Evolutionary conservation across 2,113 vertebrate genomes (phyloP).

Genomic region (Callaeas wilsoni): DNA sequence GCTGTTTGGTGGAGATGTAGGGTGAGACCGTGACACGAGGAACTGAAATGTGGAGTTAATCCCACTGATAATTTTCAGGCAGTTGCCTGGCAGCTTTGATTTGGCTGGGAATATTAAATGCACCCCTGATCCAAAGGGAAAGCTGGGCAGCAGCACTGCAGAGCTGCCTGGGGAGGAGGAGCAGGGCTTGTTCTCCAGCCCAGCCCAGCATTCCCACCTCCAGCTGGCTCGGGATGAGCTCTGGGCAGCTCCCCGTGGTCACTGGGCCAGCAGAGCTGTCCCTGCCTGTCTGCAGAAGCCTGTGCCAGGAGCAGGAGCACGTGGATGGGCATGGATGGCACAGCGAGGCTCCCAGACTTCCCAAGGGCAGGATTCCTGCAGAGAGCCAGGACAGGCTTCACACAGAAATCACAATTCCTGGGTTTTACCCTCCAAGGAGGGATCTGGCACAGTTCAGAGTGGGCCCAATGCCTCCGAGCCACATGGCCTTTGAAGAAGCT

Average conservation of each 20-base stretch:
- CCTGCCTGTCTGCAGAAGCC: background rate
- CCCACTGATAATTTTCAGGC: background rate
- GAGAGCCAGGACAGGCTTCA: too few relatives aligned
- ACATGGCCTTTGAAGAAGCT: too few relatives aligned
- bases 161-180: background rate
- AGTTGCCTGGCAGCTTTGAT: background rate
- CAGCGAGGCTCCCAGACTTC: too few relatives aligned
- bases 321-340: background rate
- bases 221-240: fast-evolving
- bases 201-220: background rate
- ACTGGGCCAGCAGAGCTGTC: background rate
- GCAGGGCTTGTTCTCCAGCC: background rate
- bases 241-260: background rate
- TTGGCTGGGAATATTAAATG: background rate
- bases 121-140: background rate
- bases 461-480: too few relatives aligned
- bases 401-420: too few relatives aligned
- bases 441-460: too few relatives aligned
- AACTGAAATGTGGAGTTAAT: background rate
- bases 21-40: background rate
- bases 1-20: too few relatives aligned
- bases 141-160: background rate
- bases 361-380: too few relatives aligned
- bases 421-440: too few relatives aligned
- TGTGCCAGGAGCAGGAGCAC: background rate